phyloP scores from a whole-genome alignment of 2,113 vertebrate genomes.

The Genyomyrus donnyi region DNA sequence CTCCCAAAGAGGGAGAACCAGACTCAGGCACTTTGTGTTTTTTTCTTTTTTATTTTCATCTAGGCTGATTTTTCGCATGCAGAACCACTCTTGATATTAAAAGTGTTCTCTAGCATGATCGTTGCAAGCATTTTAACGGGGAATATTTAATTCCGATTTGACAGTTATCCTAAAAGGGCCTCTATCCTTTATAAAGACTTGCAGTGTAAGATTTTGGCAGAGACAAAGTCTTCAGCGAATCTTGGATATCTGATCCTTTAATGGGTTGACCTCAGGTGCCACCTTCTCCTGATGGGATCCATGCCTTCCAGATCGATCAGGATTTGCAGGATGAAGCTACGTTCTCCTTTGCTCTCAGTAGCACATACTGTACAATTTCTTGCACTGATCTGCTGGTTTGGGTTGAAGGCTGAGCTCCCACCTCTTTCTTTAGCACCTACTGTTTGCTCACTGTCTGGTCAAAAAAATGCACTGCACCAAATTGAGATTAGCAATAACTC shows the following conservation, averaged over 20 bases:
- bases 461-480: not conserved
- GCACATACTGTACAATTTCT: not conserved
- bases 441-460: not conserved
- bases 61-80: not conserved
- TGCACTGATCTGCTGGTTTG: not conserved
- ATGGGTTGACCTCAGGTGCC: not conserved
- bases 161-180: not conserved
- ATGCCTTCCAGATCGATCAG: not conserved
- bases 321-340: not conserved
- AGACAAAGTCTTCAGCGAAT: not conserved
- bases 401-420: not conserved
- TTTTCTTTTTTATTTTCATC: not conserved
- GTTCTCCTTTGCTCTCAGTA: not conserved
- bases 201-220: not conserved
- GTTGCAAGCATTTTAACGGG: not conserved
- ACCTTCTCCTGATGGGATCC: not conserved
- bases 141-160: not conserved
- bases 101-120: not conserved
- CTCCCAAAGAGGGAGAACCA: not conserved
- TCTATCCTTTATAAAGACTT: not conserved
- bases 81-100: not conserved
- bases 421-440: not conserved
- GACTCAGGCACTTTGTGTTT: not conserved
- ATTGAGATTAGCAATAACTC: not conserved
- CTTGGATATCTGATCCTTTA: not conserved